These are phyloP conservation scores for Meandrina meandrites DNA, from an alignment of 92 coral and sea anemone genomes.

Conservation along the genomic window DNA sequence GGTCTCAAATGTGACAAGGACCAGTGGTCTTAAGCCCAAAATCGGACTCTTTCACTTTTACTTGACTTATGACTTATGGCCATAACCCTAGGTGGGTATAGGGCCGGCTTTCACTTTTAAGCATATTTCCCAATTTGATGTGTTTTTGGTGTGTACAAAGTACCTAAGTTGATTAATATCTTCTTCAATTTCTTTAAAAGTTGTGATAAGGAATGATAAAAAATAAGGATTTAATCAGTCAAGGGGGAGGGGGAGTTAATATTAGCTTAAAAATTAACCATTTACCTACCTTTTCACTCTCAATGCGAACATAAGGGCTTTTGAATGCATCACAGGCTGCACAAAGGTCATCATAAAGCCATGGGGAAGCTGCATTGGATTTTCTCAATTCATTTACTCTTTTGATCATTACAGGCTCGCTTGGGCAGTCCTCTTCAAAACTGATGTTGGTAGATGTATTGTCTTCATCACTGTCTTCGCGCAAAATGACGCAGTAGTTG, in stretches of 20 bases:
- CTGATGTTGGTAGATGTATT: not conserved
- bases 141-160: too few relatives aligned
- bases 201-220: too few relatives aligned
- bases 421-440: slow-evolving; percentile 1
- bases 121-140: too few relatives aligned
- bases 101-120: too few relatives aligned
- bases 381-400: not conserved
- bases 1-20: too few relatives aligned
- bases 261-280: not conserved
- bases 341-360: slow-evolving; percentile 10
- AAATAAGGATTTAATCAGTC: not conserved
- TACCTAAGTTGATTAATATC: too few relatives aligned
- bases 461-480: not conserved
- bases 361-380: not conserved
- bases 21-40: too few relatives aligned
- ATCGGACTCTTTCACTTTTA: too few relatives aligned
- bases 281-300: not conserved
- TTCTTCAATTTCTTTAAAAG: too few relatives aligned
- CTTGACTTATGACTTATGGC: too few relatives aligned
- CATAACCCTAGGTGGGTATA: too few relatives aligned
- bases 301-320: slow-evolving; percentile 5
- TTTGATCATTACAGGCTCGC: not conserved
- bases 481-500: slow-evolving; percentile 17
- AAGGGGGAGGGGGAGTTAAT: not conserved
- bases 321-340: slow-evolving; percentile 9